Base-by-base conservation (phyloP, 2,797 vertebrate species). In the Staurois parvus region DNA sequence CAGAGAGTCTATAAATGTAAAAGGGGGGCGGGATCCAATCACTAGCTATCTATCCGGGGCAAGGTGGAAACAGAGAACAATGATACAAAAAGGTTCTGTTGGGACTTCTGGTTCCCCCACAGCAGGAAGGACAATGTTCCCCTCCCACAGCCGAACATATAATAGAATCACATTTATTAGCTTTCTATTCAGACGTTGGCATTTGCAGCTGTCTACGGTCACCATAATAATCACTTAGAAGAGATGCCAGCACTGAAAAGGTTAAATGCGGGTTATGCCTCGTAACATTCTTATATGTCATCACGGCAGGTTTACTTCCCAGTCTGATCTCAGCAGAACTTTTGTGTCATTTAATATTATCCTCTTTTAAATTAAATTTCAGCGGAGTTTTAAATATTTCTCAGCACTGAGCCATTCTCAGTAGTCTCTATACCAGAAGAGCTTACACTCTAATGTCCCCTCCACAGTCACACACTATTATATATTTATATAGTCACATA, bases 121-220 rank as follows among this genome's bases (percentile, higher is more conserved):
- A 52, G 48, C 48, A 13, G 11, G 4, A 45, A 15, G 42, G 48
- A 5, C 19, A 24, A 24, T 24, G 52, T 2, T 21, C 52, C 21
- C 21, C 52, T 5, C 52, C 6, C 21, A 32, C 15, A 30, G 15
- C 45, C 69, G 68, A 72, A 72, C 17, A 3, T 56, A 26, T 72
- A 56, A 81, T 81, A 72, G 72, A 72, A 72, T 40, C 24, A 37
- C 48, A 24, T 56, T 72, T 30, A 72, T 72, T 9, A 32, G 68
- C 45, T 52, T 84, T 40, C 5, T 15, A 17, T 77, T 37, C 66
- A 72, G 75, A 9, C 69, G 32, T 21, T 72, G 83, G 66, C 83
- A 84, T 84, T 84, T 78, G 72, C 75, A 84, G 62, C 68, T 21
- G 32, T 70, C 64, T 78, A 37, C 21, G 76, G 76, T 78, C 83